Base-by-base conservation (phyloP, 2,888 invertebrate species). In the Mesorhabditis belari region DNA sequence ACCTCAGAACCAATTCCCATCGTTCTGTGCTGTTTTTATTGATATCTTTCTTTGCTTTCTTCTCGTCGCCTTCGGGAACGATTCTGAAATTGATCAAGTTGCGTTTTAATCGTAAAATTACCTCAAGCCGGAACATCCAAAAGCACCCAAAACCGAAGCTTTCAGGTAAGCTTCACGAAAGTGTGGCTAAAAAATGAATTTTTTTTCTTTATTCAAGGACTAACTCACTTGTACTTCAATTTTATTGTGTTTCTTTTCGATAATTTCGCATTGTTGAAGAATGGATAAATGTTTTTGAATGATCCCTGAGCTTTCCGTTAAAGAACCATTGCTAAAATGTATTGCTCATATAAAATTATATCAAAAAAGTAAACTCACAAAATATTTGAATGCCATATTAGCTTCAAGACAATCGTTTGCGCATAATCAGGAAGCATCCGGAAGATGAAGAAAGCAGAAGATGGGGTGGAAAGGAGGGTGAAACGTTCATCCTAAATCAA, bases 1-100 rank as follows among this genome's bases (percentile, higher is more conserved):
- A 69, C 64, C 75, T 70, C 52, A 80, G 63, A 52, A 80, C 67
- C 73, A 82, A 83, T 79, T 84, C 84, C 84, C 84, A 84, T 69
- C 84, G 73, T 59, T 84, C 84, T 53, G 77, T 62, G 3, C 83
- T 82, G 71, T 83, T 83, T 67, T 83, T 83, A 21, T 61, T 66
- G 25, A 77, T 67, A 26, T 78, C 77, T 61, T 69, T 66, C 53
- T 61, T 64, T 23, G 55, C 60, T 55, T 63, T 67, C 58, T 62
- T 69, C 63, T 65, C 71, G 49, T 67, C 67, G 9, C 63, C 62
- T 12, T 60, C 54, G 27, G 59, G 56, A n/a, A 61, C 5, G 19
- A 49, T n/a, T 9, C 44, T 35, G n/a, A 35, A 35, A 35, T 17
- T 17, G n/a, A n/a, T 35, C 1, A n/a, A 35, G 12, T n/a, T 17